Conservation (phyloP, 2,888 invertebrate genomes). For the Halocaridina rubra region DNA sequence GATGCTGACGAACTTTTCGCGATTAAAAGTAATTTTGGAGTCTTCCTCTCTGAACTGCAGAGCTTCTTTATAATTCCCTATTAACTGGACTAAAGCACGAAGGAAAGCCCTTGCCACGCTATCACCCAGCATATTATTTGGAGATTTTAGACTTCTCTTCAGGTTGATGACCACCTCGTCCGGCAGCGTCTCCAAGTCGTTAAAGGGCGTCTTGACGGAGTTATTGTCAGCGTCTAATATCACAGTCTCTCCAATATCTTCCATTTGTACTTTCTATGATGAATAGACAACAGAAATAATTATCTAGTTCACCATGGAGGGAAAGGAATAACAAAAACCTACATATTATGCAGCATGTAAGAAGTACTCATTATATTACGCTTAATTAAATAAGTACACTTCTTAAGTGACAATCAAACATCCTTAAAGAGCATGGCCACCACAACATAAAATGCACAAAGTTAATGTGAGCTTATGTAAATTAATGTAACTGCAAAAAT, state of each 20-base stretch:
- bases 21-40: conserved; percentile 84
- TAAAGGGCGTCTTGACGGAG: conserved; percentile 85
- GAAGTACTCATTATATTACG: too few species aligned
- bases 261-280: conserved; percentile 79
- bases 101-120: conserved; percentile 93
- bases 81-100: conserved; percentile 89
- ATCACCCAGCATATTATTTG: conserved; percentile 81
- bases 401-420: too few species aligned
- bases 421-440: too few species aligned
- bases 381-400: too few species aligned
- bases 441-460: too few species aligned
- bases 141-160: conserved; percentile 52
- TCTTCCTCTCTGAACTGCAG: conserved; percentile 71
- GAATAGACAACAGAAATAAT: neutral
- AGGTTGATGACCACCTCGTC: conserved; percentile 79
- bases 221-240: conserved; percentile 93
- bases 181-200: conserved; percentile 90
- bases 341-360: too few species aligned
- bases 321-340: too few species aligned
- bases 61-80: conserved; percentile 91
- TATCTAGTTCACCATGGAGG: too few species aligned
- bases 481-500: too few species aligned
- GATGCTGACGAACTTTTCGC: conserved; percentile 78
- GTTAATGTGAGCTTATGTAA: too few species aligned
- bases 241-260: conserved; percentile 93